phyloP scores from a whole-genome alignment of 2,797 vertebrate species.

The Harpagifer antarcticus region DNA sequence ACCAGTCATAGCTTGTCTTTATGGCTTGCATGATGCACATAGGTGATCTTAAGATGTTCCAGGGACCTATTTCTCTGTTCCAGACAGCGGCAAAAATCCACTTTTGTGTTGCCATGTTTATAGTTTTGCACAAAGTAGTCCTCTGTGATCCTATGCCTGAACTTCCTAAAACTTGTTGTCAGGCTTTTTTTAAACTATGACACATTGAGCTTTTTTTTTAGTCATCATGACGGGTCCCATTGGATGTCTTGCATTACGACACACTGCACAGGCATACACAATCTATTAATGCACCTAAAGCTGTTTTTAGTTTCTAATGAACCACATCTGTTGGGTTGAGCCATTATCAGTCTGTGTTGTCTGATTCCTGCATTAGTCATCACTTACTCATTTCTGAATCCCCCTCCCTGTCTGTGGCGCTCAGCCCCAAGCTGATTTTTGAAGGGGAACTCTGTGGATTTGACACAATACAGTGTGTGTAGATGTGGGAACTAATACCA shows the following conservation, averaged over 20 bases:
- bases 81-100: not conserved
- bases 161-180: not conserved
- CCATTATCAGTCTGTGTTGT: constrained; percentile 1
- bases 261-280: not conserved
- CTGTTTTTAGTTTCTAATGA: constrained; percentile 1
- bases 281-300: not conserved
- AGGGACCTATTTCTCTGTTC: not conserved
- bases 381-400: not conserved
- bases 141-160: not conserved
- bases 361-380: constrained; percentile 11
- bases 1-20: not conserved
- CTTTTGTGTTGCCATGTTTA: not conserved
- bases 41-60: constrained; percentile 3
- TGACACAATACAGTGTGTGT: not conserved
- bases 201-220: not conserved
- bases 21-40: not conserved
- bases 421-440: not conserved
- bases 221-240: not conserved
- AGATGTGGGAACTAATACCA: not conserved
- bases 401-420: not conserved
- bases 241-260: not conserved
- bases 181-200: not conserved
- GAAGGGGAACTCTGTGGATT: not conserved
- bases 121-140: not conserved
- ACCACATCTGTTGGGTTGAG: constrained; percentile 2